These are phyloP conservation scores for Neoitamus cyanurus DNA, from an alignment of 2,888 invertebrate species.

Conservation along the genomic window DNA sequence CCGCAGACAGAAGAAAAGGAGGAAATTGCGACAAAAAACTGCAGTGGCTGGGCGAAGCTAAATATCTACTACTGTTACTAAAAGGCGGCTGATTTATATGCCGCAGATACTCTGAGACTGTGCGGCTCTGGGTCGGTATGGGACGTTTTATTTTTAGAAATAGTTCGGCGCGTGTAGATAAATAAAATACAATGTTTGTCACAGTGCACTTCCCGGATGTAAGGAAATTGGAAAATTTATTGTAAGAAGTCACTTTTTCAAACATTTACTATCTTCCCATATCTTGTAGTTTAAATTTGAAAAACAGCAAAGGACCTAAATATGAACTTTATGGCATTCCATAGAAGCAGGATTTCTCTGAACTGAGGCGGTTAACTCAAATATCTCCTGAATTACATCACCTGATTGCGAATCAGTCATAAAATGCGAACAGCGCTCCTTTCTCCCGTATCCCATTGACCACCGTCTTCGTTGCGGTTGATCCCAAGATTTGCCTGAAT, in stretches of 20 bases:
- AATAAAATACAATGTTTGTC: not conserved
- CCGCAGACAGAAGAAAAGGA: conserved; percentile 5
- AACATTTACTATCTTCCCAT: not conserved
- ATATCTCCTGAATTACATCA: not conserved
- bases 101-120: not conserved
- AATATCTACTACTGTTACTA: not conserved
- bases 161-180: not conserved
- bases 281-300: too few relatives aligned
- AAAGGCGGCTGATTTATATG: not conserved
- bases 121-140: not conserved
- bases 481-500: not conserved
- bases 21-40: not conserved
- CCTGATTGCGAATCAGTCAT: not conserved
- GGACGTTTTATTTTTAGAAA: not conserved
- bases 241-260: not conserved
- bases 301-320: not conserved
- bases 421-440: not conserved
- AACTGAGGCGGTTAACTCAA: not conserved
- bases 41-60: not conserved
- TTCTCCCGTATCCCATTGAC: not conserved
- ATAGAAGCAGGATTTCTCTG: not conserved
- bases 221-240: not conserved
- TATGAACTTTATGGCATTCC: not conserved
- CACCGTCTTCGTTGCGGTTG: not conserved
- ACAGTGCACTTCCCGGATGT: not conserved